These are phyloP conservation scores for Brachyalestes nurse DNA, from an alignment of 2,797 vertebrate genomes.

Conservation along the genomic window DNA sequence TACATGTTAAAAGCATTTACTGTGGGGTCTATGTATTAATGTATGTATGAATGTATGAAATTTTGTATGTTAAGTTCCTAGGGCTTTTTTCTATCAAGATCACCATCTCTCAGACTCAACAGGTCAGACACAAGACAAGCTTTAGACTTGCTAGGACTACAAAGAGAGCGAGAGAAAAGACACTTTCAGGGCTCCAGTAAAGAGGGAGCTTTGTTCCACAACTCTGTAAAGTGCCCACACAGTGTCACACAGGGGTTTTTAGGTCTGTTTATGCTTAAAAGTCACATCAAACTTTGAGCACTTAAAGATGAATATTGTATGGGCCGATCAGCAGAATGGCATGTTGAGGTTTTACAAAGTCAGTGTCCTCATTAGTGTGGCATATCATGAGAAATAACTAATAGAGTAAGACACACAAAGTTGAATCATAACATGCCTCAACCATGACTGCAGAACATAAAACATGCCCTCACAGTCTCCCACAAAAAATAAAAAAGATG, in stretches of 20 bases:
- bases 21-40: too few species aligned
- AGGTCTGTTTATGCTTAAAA: not conserved
- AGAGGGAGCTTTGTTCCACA: slow-evolving; percentile 30
- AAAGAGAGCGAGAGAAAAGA: slow-evolving; percentile 15
- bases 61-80: not conserved
- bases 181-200: slow-evolving; percentile 1
- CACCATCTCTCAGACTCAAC: too few species aligned
- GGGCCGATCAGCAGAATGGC: not conserved
- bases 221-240: slow-evolving; percentile 33
- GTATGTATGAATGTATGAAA: too few species aligned
- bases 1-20: not conserved
- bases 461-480: not conserved
- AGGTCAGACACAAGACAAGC: not conserved
- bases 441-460: not conserved
- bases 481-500: not conserved
- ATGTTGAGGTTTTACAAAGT: not conserved
- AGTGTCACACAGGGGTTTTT: slow-evolving; percentile 8
- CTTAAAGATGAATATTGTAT: not conserved
- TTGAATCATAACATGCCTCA: not conserved
- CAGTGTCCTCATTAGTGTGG: not conserved
- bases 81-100: not conserved
- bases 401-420: not conserved
- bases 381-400: not conserved
- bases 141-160: slow-evolving; percentile 3
- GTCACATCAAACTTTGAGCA: not conserved